These are phyloP conservation scores for Callocephalon fimbriatum DNA, from an alignment of 2,113 vertebrate species.

Conservation along the genomic window DNA sequence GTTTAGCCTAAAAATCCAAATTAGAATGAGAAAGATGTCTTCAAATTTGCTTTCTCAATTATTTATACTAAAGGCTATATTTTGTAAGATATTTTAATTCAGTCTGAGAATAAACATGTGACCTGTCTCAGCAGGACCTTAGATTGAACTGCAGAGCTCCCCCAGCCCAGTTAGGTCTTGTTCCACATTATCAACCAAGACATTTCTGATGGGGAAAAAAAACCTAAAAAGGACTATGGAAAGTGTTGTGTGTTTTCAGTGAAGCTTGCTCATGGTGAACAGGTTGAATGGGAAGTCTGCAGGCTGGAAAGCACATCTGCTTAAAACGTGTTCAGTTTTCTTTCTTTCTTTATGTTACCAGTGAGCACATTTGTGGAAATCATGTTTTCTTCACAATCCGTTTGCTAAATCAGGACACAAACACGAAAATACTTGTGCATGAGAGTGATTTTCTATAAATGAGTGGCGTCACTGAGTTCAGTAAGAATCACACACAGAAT, in stretches of 20 bases:
- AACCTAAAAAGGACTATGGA: background rate
- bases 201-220: background rate
- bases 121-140: background rate
- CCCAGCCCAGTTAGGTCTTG: background rate
- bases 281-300: background rate
- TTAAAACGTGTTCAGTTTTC: slow-evolving; percentile 9
- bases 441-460: background rate
- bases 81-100: background rate
- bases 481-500: background rate
- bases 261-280: background rate
- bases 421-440: background rate
- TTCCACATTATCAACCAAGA: background rate
- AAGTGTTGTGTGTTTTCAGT: background rate
- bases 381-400: background rate
- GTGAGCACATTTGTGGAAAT: slow-evolving; percentile 7
- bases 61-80: background rate
- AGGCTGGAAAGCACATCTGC: slow-evolving; percentile 19
- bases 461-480: background rate
- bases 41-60: background rate
- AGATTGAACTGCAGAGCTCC: background rate
- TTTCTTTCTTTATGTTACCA: background rate
- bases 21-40: background rate
- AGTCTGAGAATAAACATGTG: background rate
- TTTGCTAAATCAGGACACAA: slow-evolving; percentile 31
- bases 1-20: background rate